Conservation (phyloP, 2,888 invertebrate genomes). For the Blastobasis lacticolella region DNA sequence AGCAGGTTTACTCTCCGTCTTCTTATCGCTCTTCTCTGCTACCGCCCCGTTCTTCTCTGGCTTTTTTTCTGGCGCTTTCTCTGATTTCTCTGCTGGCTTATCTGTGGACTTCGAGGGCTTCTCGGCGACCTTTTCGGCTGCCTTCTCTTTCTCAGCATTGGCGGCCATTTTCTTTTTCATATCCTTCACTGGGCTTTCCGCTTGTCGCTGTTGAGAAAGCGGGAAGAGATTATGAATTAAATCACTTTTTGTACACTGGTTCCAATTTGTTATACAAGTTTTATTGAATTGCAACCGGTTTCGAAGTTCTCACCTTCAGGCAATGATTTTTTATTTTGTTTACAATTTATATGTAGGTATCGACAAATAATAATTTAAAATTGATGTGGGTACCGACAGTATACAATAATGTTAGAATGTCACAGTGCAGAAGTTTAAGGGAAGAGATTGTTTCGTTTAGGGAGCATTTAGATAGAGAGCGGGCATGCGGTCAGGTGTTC, state of each 20-base stretch:
- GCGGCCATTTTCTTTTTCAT: slow-evolving; percentile 67
- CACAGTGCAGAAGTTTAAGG: neutral
- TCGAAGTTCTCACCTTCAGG: too few relatives aligned
- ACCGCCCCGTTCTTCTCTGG: slow-evolving; percentile 19
- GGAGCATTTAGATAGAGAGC: neutral
- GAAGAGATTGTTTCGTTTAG: neutral
- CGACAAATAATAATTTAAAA: too few relatives aligned
- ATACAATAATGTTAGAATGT: too few relatives aligned
- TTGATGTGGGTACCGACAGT: too few relatives aligned
- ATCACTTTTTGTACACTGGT: neutral
- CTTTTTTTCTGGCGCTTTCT: slow-evolving; percentile 21
- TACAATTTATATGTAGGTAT: too few relatives aligned
- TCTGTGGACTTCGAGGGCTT: slow-evolving; percentile 5
- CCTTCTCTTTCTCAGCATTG: slow-evolving; percentile 56
- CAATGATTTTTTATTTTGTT: too few relatives aligned
- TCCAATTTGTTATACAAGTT: too few relatives aligned
- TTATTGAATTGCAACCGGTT: too few relatives aligned
- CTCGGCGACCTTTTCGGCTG: slow-evolving; percentile 28
- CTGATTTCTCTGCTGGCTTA: slow-evolving; percentile 30
- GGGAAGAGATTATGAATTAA: too few relatives aligned
- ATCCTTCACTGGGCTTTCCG: slow-evolving; percentile 57
- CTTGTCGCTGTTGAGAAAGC: slow-evolving; percentile 29
- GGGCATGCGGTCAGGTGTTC: neutral
- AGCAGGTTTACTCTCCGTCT: slow-evolving; percentile 16
- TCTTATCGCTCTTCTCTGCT: slow-evolving; percentile 22